Base-by-base conservation (phyloP, 2,113 vertebrate genomes). In the Lamprotornis superbus region DNA sequence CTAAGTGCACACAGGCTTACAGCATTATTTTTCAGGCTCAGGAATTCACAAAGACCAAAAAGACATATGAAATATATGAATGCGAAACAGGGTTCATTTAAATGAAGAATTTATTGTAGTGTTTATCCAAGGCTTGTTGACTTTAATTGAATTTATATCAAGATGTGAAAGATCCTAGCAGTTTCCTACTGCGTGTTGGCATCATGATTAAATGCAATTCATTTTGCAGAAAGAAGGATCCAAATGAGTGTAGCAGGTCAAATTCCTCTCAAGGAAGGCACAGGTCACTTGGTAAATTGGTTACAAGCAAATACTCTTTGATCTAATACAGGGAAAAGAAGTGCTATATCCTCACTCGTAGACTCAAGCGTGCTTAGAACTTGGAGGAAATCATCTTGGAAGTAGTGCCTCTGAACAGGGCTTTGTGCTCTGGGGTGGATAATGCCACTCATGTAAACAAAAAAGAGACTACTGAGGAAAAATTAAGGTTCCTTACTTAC, bases 381-480 rank as follows among this genome's bases (percentile, higher is more conserved):
- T 78, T 42, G 13, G 7, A 89, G 27, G 20, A 74, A 13, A 42
- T 61, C 7, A 35, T 61, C 28, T 70, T 3, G 6, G 27, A 42
- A 82, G 18, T 25, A 64, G 15, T 30, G 56, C 70, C 20, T 68
- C 31, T 24, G 39, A 84, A 70, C 37, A 63, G 20, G 11, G 12
- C 10, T 90, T 81, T 64, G 13, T 42, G 18, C 3, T 42, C 18
- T 12, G 14, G n/a, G n/a, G 52, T 73, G 33, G 25, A 44, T 65
- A 70, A 65, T 28, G 33, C 10, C 4, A 0, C 2, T 8, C 11
- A 37, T 0, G 0, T 20, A 87, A 80, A 33, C 23, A 81, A 21
- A n/a, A 68, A 23, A 63, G 10, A 75, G 3, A 52, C 23, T 47
- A 30, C 4, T 15, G 18, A 15, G 6, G 42, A 47, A 78, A 74